phyloP scores from a whole-genome alignment of 2,888 invertebrate genomes.

The Petrolisthes manimaculis region DNA sequence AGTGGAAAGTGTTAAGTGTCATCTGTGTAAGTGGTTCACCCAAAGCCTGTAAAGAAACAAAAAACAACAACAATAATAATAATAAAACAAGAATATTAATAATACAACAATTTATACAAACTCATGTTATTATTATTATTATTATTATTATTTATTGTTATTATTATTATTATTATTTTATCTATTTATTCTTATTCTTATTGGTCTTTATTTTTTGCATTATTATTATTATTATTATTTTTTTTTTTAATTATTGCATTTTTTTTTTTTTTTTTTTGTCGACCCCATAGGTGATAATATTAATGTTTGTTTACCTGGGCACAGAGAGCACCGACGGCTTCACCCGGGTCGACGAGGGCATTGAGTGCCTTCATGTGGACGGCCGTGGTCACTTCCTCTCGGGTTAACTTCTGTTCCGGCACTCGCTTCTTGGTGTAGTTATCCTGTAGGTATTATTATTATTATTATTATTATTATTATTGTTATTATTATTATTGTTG shows the following conservation, averaged over 20 bases:
- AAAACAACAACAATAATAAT: too few species aligned
- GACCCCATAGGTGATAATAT: too few species aligned
- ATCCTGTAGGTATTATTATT: neutral
- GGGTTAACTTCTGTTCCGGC: constrained; percentile 18
- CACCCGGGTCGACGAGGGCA: constrained; percentile 88
- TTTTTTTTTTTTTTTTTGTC: too few species aligned
- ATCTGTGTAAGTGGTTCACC: constrained; percentile 99
- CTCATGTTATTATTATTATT: neutral
- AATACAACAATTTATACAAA: too few species aligned
- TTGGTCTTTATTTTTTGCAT: too few species aligned
- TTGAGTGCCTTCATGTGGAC: constrained; percentile 83
- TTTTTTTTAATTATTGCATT: too few species aligned
- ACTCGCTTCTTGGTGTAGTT: constrained; percentile 7
- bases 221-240: too few species aligned
- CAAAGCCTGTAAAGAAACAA: constrained; percentile 77
- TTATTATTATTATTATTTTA: too few species aligned
- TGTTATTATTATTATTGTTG: too few species aligned
- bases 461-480: too few species aligned
- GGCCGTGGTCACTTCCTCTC: constrained; percentile 76
- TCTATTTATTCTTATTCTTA: too few species aligned
- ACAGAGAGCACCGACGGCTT: constrained; percentile 95
- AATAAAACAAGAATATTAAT: too few species aligned
- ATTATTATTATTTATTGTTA: neutral
- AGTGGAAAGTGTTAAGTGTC: constrained; percentile 99
- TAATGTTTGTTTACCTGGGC: constrained; percentile 78